phyloP scores from a whole-genome alignment of 2,797 vertebrate genomes.

The Gila robusta region DNA sequence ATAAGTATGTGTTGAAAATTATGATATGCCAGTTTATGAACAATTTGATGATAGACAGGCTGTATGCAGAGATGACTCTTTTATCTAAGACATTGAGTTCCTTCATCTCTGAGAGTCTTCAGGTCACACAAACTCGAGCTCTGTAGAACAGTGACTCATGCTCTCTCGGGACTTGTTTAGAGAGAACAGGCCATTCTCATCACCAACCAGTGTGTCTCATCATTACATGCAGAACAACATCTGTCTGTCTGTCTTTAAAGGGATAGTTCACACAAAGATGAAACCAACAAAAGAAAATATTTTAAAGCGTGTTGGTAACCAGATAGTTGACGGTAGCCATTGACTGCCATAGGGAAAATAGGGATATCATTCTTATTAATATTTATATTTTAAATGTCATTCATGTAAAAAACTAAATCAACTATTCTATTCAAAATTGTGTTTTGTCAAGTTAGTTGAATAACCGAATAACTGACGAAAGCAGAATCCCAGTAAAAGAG shows the following conservation, averaged over 20 bases:
- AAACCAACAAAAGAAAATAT: too few species aligned
- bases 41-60: background rate
- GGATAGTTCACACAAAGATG: too few species aligned
- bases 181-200: conserved; percentile 13
- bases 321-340: too few species aligned
- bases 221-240: background rate
- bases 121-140: background rate
- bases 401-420: too few species aligned
- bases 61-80: background rate
- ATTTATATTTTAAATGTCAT: too few species aligned
- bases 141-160: conserved; percentile 17
- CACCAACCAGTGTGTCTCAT: background rate
- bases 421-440: too few species aligned
- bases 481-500: background rate
- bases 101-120: conserved; percentile 4
- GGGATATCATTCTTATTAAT: too few species aligned
- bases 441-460: too few species aligned
- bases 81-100: conserved; percentile 18
- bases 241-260: background rate
- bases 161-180: conserved; percentile 18
- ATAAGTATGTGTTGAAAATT: background rate
- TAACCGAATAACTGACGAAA: background rate
- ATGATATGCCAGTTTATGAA: background rate
- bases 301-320: too few species aligned
- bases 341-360: too few species aligned